Conservation (phyloP, 2,888 invertebrate genomes). For the Cephus runcator region DNA sequence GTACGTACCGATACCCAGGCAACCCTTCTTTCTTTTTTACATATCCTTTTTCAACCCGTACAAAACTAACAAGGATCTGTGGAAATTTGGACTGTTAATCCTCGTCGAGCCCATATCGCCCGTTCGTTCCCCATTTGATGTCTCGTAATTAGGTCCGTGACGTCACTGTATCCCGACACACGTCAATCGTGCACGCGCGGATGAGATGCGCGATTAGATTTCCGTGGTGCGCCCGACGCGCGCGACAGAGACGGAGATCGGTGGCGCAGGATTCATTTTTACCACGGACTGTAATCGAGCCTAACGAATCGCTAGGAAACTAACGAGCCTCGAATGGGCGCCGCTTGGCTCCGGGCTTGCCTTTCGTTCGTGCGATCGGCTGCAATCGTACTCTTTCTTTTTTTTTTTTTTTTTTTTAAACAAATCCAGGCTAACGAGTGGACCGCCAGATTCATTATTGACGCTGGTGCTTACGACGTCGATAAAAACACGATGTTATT, state of each 20-base stretch:
- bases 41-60: neutral
- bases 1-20: neutral
- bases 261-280: neutral
- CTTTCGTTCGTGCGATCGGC: neutral
- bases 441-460: neutral
- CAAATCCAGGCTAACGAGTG: neutral
- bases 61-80: too few relatives aligned
- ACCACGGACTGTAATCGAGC: neutral
- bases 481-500: too few relatives aligned
- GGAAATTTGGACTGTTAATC: neutral
- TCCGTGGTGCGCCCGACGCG: slow-evolving; percentile 16
- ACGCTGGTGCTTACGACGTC: neutral
- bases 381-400: neutral
- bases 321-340: neutral
- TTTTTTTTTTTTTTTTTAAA: too few relatives aligned
- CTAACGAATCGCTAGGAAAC: neutral
- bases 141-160: neutral
- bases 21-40: neutral
- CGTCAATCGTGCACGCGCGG: neutral
- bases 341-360: neutral
- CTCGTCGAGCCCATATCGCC: neutral
- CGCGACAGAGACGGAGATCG: slow-evolving; percentile 4
- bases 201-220: neutral
- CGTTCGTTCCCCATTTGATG: neutral
- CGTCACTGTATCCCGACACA: neutral